Conservation (phyloP, 2,797 vertebrate species). For the Muscicapa striata region DNA sequence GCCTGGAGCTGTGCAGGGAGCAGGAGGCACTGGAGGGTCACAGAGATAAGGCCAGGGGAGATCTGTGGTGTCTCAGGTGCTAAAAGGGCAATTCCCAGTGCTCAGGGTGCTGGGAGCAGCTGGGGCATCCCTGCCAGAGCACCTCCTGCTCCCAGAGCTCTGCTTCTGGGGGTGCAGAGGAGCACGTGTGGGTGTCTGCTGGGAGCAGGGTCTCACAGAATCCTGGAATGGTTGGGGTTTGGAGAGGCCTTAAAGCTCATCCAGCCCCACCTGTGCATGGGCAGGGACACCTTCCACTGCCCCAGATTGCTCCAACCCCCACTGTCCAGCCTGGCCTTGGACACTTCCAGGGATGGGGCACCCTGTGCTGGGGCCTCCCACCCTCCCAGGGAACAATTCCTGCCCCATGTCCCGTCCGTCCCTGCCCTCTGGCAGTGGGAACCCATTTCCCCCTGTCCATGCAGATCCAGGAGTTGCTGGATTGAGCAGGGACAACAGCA, state of each 20-base stretch:
- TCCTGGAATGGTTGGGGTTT: background rate
- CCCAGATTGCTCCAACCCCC: background rate
- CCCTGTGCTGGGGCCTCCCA: background rate
- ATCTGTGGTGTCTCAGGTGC: rapidly evolving
- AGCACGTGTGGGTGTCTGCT: background rate
- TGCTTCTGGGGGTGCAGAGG: background rate
- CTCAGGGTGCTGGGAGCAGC: background rate
- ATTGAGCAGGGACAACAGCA: background rate
- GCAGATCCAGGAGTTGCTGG: background rate
- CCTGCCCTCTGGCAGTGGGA: background rate
- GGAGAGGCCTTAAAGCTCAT: background rate
- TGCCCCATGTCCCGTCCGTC: rapidly evolving
- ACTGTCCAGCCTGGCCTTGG: background rate
- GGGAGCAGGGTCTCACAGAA: background rate
- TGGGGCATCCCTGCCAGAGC: too few species aligned
- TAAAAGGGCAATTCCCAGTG: background rate
- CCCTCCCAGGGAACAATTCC: background rate
- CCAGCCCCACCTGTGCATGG: background rate
- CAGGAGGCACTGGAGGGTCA: background rate
- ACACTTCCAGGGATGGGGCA: background rate
- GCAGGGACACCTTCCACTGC: background rate
- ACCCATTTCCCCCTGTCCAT: rapidly evolving
- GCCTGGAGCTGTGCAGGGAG: background rate
- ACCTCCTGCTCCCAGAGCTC: background rate
- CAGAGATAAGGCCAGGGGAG: background rate